Base-by-base conservation (phyloP, 1,140 invertebrate genomes). In the Elysia chlorotica region DNA sequence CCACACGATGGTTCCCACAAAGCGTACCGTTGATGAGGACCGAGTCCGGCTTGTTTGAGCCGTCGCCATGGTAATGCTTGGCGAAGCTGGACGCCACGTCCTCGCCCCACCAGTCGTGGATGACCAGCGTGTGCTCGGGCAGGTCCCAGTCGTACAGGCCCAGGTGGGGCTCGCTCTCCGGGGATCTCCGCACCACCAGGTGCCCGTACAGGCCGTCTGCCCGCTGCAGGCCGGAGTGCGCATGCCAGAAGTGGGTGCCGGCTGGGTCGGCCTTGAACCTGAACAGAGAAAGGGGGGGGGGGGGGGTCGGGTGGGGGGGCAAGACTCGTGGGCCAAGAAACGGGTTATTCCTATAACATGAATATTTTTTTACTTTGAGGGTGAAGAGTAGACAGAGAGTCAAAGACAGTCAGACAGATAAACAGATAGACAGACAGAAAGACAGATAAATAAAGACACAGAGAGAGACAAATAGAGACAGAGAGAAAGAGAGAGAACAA, bases 241-340 rank as follows among this genome's bases (percentile, higher is more conserved):
- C 92, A 83, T 97, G 95, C 92, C 93, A 96, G 86, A 95, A 96
- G 86, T 96, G 93, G 0, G 95, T 96, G 41, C 95, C 95, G 6
- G 81, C 33, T 30, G 70, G 75, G n/a, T 76, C 37, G 5, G 90
- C 90, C 63, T 85, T 82, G 70, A 90, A 87, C 57, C 77, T 83
- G 31, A n/a, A n/a, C n/a, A n/a, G n/a, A n/a, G n/a, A n/a, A n/a
- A n/a, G n/a, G n/a, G n/a, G n/a, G n/a, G n/a, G n/a, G n/a, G n/a
- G n/a, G n/a, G n/a, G n/a, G n/a, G n/a, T n/a, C n/a, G n/a, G n/a
- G n/a, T n/a, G n/a, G n/a, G n/a, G n/a, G n/a, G n/a, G n/a, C n/a
- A n/a, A n/a, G n/a, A n/a, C n/a, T n/a, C n/a, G n/a, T n/a, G n/a
- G n/a, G n/a, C n/a, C n/a, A n/a, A n/a, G n/a, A n/a, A n/a, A n/a